Percentiles rank a stretch among this genome's conserved stretches.
phyloP scores from a whole-genome alignment of 2,888 invertebrate genomes.

The Drosophila lacicola region DNA sequence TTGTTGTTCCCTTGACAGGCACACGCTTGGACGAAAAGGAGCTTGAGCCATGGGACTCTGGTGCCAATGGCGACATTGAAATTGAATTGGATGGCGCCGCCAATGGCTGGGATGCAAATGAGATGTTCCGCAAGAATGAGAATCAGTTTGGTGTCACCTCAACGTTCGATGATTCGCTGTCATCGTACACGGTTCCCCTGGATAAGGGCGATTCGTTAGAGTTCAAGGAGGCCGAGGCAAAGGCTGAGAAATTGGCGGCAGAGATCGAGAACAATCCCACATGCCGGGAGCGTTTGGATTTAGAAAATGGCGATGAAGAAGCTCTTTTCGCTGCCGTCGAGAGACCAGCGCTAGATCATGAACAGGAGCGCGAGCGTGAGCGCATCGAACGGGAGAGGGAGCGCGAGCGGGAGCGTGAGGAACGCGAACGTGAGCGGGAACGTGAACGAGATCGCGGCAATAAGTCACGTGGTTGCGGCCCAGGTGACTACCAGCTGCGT shows the following conservation, averaged over 20 bases:
- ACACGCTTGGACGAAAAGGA: conserved; percentile 87
- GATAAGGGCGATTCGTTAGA: conserved; percentile 94
- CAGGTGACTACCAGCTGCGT: conserved; percentile 67
- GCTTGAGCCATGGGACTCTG: conserved; percentile 95
- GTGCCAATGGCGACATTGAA: conserved; percentile 87
- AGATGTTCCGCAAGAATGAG: conserved; percentile 98
- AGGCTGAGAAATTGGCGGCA: conserved; percentile 95
- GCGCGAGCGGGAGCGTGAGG: conserved; percentile 62
- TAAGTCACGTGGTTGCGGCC: conserved; percentile 55
- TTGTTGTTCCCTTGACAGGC: conserved; percentile 59
- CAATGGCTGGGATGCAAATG: conserved; percentile 98
- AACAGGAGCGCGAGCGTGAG: conserved; percentile 68
- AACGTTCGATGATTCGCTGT: conserved; percentile 95
- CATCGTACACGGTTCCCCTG: conserved; percentile 96
- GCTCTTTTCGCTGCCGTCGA: conserved; percentile 94
- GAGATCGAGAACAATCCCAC: conserved; percentile 96
- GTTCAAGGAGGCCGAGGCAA: conserved; percentile 88
- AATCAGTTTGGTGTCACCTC: conserved; percentile 96
- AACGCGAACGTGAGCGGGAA: conserved; percentile 73
- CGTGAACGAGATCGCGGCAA: conserved; percentile 71
- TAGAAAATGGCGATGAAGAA: conserved; percentile 98
- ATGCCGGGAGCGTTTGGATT: conserved; percentile 92
- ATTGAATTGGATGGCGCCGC: conserved; percentile 90
- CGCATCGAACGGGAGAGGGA: conserved; percentile 65
- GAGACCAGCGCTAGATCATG: conserved; percentile 86